These are phyloP conservation scores for Callipepla squamata DNA, from an alignment of 2,113 vertebrate species.

Conservation along the genomic window DNA sequence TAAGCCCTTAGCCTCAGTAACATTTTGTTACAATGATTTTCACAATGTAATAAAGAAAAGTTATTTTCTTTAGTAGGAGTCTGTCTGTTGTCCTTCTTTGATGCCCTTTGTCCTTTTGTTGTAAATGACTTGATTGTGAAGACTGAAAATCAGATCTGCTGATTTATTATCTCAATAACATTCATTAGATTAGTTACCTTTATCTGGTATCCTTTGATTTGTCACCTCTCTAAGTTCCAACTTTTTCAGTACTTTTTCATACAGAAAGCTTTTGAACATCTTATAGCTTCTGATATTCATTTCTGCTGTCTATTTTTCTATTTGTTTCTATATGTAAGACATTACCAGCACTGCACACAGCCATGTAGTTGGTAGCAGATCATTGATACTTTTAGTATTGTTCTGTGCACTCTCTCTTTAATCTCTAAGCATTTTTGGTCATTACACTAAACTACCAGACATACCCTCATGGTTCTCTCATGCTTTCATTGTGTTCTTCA, in stretches of 20 bases:
- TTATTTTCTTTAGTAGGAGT: neutral
- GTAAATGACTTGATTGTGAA: neutral
- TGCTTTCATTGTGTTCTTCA: neutral
- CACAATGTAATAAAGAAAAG: slow-evolving; percentile 3
- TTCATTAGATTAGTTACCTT: neutral
- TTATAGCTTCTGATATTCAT: neutral
- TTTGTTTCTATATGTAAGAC: neutral
- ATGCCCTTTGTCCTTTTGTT: neutral
- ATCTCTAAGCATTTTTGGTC: neutral
- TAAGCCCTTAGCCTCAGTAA: neutral
- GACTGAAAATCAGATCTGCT: neutral
- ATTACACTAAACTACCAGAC: neutral
- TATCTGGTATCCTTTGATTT: slow-evolving; percentile 1
- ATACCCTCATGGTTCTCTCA: neutral
- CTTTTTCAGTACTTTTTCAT: neutral
- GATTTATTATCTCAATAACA: neutral
- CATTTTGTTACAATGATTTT: neutral
- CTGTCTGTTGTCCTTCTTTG: neutral
- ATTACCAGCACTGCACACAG: neutral
- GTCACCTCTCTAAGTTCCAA: neutral
- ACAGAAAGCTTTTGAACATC: neutral
- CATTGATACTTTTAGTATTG: neutral
- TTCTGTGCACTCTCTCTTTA: neutral
- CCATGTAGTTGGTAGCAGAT: neutral
- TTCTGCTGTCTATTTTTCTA: neutral